Base-by-base conservation (phyloP, 2,888 invertebrate genomes). In the Coenonympha arcania region DNA sequence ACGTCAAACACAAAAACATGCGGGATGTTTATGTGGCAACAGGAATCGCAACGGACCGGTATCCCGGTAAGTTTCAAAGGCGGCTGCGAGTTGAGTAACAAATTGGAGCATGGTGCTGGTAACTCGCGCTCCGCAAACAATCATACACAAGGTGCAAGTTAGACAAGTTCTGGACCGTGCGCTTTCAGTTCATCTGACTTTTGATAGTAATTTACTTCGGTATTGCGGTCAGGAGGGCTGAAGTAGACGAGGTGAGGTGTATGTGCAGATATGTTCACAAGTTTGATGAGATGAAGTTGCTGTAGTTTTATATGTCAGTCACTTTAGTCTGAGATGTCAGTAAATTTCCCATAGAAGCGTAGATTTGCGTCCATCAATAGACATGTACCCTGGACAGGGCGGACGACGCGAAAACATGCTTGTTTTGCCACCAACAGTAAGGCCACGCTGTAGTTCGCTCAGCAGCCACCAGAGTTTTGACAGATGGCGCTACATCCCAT, bases 11-110 rank as follows among this genome's bases (percentile, higher is more conserved):
- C n/a, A n/a, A n/a, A n/a, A n/a, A n/a, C n/a, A n/a, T n/a, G n/a
- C 22, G 73, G 68, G 73, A 80, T 78, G 78, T 81, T 83, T 83
- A 78, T 79, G 75, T 74, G 73, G 76, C 79, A 82, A 80, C 82
- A 76, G 80, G 74, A 69, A 69, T 73, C 69, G 73, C 75, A 74
- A 78, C 76, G 78, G 77, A 75, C 77, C 68, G 67, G 63, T 65
- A 65, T 55, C 50, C 67, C 69, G 67, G 65, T 66, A 76, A 79
- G 71, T 79, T 79, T 68, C 50, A 77, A 76, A 79, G 74, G 76
- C 73, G 68, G 65, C 65, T 64, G 61, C 63, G 68, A 76, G 71
- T 72, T 72, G 65, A 69, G 72, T 69, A 72, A 76, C 78, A 79
- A 83, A 81, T 79, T 80, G 78, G 73, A 74, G 71, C 73, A 64